Evolutionary conservation across 2,797 vertebrate species (phyloP), one percentile per base, ranked within the genome.

Genomic region (Cichlasoma orientale): DNA sequence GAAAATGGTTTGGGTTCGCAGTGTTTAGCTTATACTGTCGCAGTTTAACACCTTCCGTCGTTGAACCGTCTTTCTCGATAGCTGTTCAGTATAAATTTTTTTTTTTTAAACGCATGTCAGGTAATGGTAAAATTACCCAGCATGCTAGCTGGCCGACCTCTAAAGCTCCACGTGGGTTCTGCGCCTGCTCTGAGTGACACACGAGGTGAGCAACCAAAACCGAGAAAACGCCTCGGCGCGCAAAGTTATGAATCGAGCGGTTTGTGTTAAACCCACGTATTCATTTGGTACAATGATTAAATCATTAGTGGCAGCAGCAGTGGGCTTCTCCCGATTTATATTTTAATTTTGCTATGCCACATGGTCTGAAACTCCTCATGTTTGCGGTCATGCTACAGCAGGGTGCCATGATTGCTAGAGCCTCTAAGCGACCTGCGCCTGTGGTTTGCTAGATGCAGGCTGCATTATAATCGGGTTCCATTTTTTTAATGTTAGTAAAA

Each of bases 141-240:
- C 27, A 47, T 84, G 92, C 83, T 92, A 92, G 55, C 75, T 77
- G 50, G 55, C 55, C 74, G 72, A 77, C 79, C 80, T 79, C 82
- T 47, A 55, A 69, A 27, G 77, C 77, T 91, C 94, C 96, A 96
- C 96, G 96, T 96, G 96, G 95, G 94, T 86, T 85, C 82, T 88
- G 86, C 83, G 83, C 83, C 81, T 82, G 85, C 89, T 81, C 81
- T 16, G 56, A 55, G 19, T 78, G 84, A 84, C 90, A 83, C 93
- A 93, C 92, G 92, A 88, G 91, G 93, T 73, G 23, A 8, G 23
- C 36, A 63, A 25, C 19, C 44, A 23, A 18, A 61, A 52, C 44
- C 5, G 2, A 70, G 44, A 41, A 27, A 7, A 4, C 2, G 1
- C 0, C 4, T 66, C 66, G 13, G 3, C 1, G 8, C 0, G 7